Percentiles rank a stretch among this genome's conserved stretches.
Conservation (phyloP, 2,888 invertebrate genomes). For the Fragum fragum region DNA sequence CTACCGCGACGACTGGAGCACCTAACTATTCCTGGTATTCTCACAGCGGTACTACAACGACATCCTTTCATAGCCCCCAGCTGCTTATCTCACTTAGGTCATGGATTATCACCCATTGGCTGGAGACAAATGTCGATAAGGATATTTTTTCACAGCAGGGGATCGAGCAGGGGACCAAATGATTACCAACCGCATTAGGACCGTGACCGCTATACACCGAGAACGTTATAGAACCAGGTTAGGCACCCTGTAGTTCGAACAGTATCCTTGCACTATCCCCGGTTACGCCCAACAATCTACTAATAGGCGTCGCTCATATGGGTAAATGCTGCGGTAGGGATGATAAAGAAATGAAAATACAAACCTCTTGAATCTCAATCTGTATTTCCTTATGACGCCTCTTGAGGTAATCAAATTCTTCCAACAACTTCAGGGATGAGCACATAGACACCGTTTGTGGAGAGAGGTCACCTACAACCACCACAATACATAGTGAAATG, state of each 20-base stretch:
- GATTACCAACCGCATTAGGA: too few relatives aligned
- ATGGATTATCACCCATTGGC: too few relatives aligned
- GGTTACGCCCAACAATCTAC: not conserved
- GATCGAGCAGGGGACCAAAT: too few relatives aligned
- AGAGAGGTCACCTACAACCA: conserved; percentile 45
- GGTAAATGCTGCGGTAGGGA: not conserved
- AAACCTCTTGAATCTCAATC: conserved; percentile 37
- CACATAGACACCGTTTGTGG: conserved; percentile 58
- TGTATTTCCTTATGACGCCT: conserved; percentile 54
- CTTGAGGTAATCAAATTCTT: conserved; percentile 59
- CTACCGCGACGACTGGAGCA: too few relatives aligned
- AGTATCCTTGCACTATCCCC: not conserved
- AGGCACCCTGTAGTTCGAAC: not conserved
- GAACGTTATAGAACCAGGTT: too few relatives aligned
- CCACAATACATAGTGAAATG: not conserved
- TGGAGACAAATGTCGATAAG: too few relatives aligned
- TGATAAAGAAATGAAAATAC: not conserved
- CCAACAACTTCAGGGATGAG: conserved; percentile 57
- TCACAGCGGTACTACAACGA: too few relatives aligned
- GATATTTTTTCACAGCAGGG: too few relatives aligned
- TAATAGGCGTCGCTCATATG: not conserved
- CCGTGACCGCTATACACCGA: too few relatives aligned
- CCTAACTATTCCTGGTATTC: too few relatives aligned
- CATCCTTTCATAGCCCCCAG: too few relatives aligned
- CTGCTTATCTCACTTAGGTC: too few relatives aligned